Base-by-base conservation (phyloP, 2,113 vertebrate genomes). In the Salvelinus namaycush region DNA sequence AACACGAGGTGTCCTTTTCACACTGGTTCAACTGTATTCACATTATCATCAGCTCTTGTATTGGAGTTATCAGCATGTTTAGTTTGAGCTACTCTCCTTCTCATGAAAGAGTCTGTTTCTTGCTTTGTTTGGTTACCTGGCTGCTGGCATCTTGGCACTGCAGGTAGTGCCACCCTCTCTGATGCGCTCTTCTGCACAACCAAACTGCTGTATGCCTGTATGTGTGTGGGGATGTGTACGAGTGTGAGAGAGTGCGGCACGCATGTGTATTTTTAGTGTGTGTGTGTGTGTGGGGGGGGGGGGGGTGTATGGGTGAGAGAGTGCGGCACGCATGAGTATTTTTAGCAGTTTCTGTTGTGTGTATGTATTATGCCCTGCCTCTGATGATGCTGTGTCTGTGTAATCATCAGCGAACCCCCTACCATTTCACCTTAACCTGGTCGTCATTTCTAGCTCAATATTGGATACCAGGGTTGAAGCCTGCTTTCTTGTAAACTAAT, bases 161-260 rank as follows among this genome's bases (percentile, higher is more conserved):
- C 70, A 44, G 76, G 76, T 31, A 51, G 66, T 14, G 68, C 16
- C 31, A 76, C 83, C 44, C 73, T 65, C 59, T 65, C 49, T 51
- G 31, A 62, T 80, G 22, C 76, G 78, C 84, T 86, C 80, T 86
- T 85, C 86, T 89, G 86, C 81, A 84, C 70, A 84, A 76, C 34
- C 74, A 75, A 54, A 73, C 54, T 59, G 4, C 34, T 34, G 3
- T 12, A 76, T 83, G 31, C 16, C 18, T 68, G 31, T 34, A 29
- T 70, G 68, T 48, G 68, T 12, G 34, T 34, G 34, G 5, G 34
- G 34, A 34, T 22, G 20, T 34, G 34, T 34, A 34, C 1, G 34
- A 34, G 34, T 34, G 34, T 39, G 39, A 7, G 39, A 44, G 39
- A 44, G 39, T 44, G 39, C 39, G 9, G 39, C 39, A 9, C 1